Evolutionary conservation across 2,888 invertebrate species (phyloP), one percentile per base, ranked within the genome.

Genomic region (Taenaris catops): DNA sequence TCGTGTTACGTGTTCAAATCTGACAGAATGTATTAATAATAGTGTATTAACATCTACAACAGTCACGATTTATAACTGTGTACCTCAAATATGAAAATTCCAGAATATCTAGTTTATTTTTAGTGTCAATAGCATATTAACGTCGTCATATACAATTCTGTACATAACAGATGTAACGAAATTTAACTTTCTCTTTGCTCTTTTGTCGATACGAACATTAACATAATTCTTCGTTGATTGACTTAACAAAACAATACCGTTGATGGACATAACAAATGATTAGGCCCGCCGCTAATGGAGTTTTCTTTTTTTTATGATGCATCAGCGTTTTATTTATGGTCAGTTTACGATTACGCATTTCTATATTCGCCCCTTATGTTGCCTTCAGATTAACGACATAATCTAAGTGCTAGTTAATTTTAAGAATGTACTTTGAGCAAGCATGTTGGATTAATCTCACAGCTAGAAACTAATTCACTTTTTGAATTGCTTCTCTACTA

Each of bases 381-480:
- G 11, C 20, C 25, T 25, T 21, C n/a, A 33, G 33, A 37, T 34
- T 31, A 41, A 34, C 14, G 36, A 29, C 25, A 11, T 23, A 8
- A 35, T 29, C 9, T 29, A 36, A 31, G 25, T 24, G 36, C 36
- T 28, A 29, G 16, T 36, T 10, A 14, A 10, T 25, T 37, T 41
- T 23, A 12, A 19, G 24, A 28, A 38, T 12, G 11, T n/a, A 41
- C 27, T 40, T 20, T 25, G 24, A 25, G 29, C 33, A 8, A 18
- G 21, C 33, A 38, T 34, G 38, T 34, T 34, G 34, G 38, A 41
- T 41, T 38, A 41, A 41, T 41, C 34, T 37, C 38, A 11, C 8
- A 26, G 38, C 20, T 25, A 11, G 37, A 18, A 31, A 38, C 38
- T 38, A 41, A 41, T 31, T 41, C 26, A 23, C 38, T 23, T 34